Evolutionary conservation across 2,888 invertebrate species (phyloP).

Genomic region (Panopea generosa): DNA sequence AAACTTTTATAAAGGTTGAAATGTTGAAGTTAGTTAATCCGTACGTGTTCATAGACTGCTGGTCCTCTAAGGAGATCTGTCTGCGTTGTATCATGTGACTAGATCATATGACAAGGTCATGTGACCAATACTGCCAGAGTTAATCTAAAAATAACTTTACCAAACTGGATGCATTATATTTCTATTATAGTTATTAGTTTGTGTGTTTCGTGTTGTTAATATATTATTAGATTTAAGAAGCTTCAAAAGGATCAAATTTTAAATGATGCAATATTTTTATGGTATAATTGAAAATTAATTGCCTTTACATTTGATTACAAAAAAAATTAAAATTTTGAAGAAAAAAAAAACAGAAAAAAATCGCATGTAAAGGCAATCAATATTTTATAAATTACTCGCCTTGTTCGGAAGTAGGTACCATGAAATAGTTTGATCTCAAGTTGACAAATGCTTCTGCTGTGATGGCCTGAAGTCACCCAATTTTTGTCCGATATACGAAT

Average conservation of each 20-base stretch:
- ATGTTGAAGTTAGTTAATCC: conserved; percentile 23
- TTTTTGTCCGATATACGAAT: too few relatives aligned
- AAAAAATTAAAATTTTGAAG: too few relatives aligned
- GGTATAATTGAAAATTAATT: background rate
- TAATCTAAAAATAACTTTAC: conserved; percentile 11
- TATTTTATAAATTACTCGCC: too few relatives aligned
- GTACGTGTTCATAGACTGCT: conserved; percentile 39
- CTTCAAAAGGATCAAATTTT: conserved; percentile 50
- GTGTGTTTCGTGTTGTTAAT: conserved; percentile 68
- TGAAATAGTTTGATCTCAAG: too few relatives aligned
- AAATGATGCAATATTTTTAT: conserved; percentile 37
- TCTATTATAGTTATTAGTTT: conserved; percentile 61
- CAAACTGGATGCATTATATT: conserved; percentile 39
- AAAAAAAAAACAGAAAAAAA: too few relatives aligned
- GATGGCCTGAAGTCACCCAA: too few relatives aligned
- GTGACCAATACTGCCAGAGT: conserved; percentile 31
- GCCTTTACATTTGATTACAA: too few relatives aligned
- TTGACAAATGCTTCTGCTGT: too few relatives aligned
- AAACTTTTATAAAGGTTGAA: conserved; percentile 30
- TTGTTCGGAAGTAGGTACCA: too few relatives aligned
- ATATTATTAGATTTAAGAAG: conserved; percentile 62
- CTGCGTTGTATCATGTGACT: conserved; percentile 14
- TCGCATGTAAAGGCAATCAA: too few relatives aligned
- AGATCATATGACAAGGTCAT: conserved; percentile 17
- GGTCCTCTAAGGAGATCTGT: conserved; percentile 19